These are phyloP conservation scores for Prochilodus magdalenae DNA, from an alignment of 2,113 vertebrate species.

Conservation along the genomic window DNA sequence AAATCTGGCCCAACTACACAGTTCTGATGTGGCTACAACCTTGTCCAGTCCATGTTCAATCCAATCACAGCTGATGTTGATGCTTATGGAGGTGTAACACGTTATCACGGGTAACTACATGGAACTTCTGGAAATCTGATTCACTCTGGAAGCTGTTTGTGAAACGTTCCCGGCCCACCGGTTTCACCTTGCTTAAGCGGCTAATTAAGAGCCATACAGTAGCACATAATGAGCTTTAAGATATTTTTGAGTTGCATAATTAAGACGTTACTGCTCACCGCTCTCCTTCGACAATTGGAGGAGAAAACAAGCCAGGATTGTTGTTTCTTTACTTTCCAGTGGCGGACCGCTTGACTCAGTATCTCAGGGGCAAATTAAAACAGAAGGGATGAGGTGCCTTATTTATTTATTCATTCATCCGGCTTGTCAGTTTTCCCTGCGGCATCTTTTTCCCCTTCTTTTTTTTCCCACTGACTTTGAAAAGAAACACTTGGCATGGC, in stretches of 20 bases:
- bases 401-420: conserved; percentile 17
- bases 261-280: conserved; percentile 34
- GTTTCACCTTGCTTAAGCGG: conserved; percentile 31
- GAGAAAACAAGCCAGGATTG: conserved; percentile 33
- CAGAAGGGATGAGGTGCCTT: background rate
- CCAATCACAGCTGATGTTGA: too few species aligned
- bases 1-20: too few species aligned
- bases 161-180: background rate
- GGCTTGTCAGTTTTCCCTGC: conserved; percentile 8
- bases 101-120: too few species aligned
- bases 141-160: background rate
- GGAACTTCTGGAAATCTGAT: too few species aligned
- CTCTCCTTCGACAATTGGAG: conserved; percentile 28
- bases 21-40: too few species aligned
- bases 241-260: conserved; percentile 48
- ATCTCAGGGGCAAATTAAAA: conserved; percentile 24
- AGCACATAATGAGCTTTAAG: conserved; percentile 36
- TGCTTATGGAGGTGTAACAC: too few species aligned
- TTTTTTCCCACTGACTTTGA: conserved; percentile 7
- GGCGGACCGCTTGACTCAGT: background rate
- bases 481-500: background rate
- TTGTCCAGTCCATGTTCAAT: too few species aligned
- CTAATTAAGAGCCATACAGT: conserved; percentile 42
- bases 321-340: conserved; percentile 1
- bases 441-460: background rate